Conservation (phyloP, 2,113 vertebrate species). For the Tylochromis polylepis region DNA sequence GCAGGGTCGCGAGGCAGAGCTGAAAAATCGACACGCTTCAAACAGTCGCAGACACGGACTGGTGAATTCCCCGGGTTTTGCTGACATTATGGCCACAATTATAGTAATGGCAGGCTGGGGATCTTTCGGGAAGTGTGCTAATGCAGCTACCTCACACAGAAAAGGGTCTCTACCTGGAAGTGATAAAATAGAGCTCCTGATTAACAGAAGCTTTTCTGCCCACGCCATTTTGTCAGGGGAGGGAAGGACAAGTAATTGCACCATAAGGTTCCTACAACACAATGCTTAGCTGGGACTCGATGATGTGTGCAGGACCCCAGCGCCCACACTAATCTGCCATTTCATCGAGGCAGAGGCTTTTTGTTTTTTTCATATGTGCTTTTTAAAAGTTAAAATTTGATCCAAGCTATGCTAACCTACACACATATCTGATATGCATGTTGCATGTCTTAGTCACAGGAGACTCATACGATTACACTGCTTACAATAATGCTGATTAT, state of each 20-base stretch:
- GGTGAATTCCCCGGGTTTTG: slow-evolving; percentile 34
- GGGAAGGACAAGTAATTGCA: slow-evolving; percentile 66
- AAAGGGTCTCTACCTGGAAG: slow-evolving; percentile 59
- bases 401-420: not conserved
- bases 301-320: slow-evolving; percentile 61
- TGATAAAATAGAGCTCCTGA: slow-evolving; percentile 67
- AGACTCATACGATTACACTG: not conserved
- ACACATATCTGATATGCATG: not conserved
- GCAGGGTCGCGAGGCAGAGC: slow-evolving; percentile 10
- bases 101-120: slow-evolving; percentile 46
- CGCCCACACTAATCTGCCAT: slow-evolving; percentile 62
- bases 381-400: slow-evolving; percentile 19
- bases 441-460: not conserved
- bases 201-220: slow-evolving; percentile 70
- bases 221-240: slow-evolving; percentile 57
- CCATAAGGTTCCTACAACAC: slow-evolving; percentile 61
- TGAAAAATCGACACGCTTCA: slow-evolving; percentile 20
- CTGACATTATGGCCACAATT: slow-evolving; percentile 60
- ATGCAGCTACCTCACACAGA: slow-evolving; percentile 42
- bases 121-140: slow-evolving; percentile 50
- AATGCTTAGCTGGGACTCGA: slow-evolving; percentile 61
- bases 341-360: not conserved
- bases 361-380: not conserved
- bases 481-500: not conserved
- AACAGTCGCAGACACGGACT: slow-evolving; percentile 17